phyloP scores from a whole-genome alignment of 2,113 vertebrate species.

The Clarias magur region DNA sequence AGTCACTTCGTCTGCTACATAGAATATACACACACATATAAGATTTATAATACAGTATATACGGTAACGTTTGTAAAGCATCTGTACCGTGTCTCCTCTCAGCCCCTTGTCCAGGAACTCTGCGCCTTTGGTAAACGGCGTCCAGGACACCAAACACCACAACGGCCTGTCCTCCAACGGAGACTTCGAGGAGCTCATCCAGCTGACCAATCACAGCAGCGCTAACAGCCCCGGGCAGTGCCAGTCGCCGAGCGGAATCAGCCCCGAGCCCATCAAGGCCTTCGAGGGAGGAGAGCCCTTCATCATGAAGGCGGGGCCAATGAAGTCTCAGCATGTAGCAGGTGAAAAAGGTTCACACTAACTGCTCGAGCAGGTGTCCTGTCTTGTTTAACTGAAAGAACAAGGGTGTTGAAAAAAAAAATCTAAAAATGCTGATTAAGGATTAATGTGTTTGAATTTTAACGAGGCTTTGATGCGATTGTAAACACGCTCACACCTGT shows the following conservation, averaged over 20 bases:
- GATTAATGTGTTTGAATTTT: not conserved
- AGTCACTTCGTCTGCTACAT: too few species aligned
- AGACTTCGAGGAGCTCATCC: slow-evolving; percentile 72
- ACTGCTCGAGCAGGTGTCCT: not conserved
- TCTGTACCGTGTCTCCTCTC: slow-evolving; percentile 6
- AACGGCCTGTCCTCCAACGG: slow-evolving; percentile 85
- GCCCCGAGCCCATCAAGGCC: slow-evolving; percentile 79
- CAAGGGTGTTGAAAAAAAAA: not conserved
- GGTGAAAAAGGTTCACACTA: slow-evolving; percentile 66
- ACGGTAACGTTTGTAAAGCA: not conserved
- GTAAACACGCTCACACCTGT: too few species aligned
- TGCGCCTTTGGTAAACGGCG: slow-evolving; percentile 77
- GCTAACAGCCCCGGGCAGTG: slow-evolving; percentile 54
- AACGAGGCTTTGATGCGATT: not conserved
- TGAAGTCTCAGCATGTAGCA: slow-evolving; percentile 89
- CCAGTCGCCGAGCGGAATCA: slow-evolving; percentile 64
- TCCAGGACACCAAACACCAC: slow-evolving; percentile 81
- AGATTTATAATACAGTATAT: not conserved
- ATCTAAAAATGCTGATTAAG: not conserved
- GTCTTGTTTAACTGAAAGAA: not conserved
- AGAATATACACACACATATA: not conserved
- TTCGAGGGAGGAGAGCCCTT: slow-evolving; percentile 86
- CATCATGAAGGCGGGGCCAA: slow-evolving; percentile 83
- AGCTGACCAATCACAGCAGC: slow-evolving; percentile 68
- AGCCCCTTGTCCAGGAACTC: slow-evolving; percentile 60